Evolutionary conservation across 2,888 invertebrate species (phyloP), one percentile per base, ranked within the genome.

Genomic region (Watsonalla binaria): DNA sequence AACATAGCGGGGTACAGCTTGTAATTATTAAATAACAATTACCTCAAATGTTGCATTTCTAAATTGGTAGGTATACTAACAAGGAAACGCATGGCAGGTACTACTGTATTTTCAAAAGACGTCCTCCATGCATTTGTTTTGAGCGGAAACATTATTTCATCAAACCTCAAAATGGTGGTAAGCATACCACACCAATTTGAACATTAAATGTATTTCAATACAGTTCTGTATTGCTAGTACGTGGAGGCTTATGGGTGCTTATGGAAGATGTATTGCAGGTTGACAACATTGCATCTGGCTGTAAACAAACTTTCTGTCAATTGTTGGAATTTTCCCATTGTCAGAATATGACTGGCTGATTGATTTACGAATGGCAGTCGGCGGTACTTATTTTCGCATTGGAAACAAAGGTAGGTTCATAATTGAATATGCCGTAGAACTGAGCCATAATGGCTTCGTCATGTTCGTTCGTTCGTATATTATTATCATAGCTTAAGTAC

Each of bases 351-450:
- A 65, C 57, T 67, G 68, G 60, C 58, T 65, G 68, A 67, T 56
- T 65, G 68, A 70, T 70, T 70, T 67, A 69, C 61, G 64, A 54
- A 52, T 59, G 39, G 55, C 56, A 55, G 60, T 59, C 61, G 62
- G 64, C 68, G 59, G 62, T 66, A 64, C 63, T 62, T 69, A 68
- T 68, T 68, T 66, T 68, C 69, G 61, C 11, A 11, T 42, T 8
- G 11, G 5, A 42, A 11, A 11, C 9, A 11, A 11, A 9, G 42
- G 8, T 9, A 24, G 24, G n/a, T n/a, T n/a, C n/a, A 24, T 24
- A 24, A 24, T 24, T 24, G 24, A 24, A 24, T 24, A 24, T 24
- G 24, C 24, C 24, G 1, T 24, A 24, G 24, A 24, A 24, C 24
- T 24, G 24, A 24, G 24, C 24, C 24, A 24, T 24, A 24, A 24